Evolutionary conservation across 2,888 invertebrate genomes (phyloP), one percentile per base, ranked within the genome.

Genomic region (Drosophila hamatofila): DNA sequence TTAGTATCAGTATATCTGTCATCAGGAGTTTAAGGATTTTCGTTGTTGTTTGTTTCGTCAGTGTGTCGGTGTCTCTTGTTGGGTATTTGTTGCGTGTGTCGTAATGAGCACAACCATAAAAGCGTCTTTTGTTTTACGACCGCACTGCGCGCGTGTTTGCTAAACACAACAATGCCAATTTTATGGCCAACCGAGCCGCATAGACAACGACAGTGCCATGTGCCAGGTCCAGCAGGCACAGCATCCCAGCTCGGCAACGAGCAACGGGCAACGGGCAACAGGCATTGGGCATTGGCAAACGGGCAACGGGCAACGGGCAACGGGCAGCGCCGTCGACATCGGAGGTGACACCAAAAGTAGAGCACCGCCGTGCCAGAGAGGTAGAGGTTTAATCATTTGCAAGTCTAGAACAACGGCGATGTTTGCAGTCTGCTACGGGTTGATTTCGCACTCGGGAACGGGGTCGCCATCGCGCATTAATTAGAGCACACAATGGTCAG

Each of bases 101-200:
- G 83, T 88, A 87, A 89, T 90, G 90, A 87, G 80, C 75, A 69
- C 60, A 56, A 58, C 72, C 89, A 83, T 90, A 88, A 89, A 91
- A 90, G 80, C 73, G 80, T 91, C 81, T 83, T 91, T 91, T 91
- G 92, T 91, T 92, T 86, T 87, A 91, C 81, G 83, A 91, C 91
- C 91, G 78, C 91, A 91, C 75, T 88, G 91, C 81, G 84, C 88
- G 88, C 82, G 87, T 89, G 83, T 85, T 85, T 84, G 81, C 88
- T 64, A 54, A 83, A 75, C 74, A 84, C 75, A 89, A 89, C 85
- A 89, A 89, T 83, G 77, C 67, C 81, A 81, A 88, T 88, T 88
- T 90, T 88, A 88, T 89, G 80, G 62, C 68, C 61, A 63, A 44
- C 58, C 27, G 69, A 64, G 80, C 85, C 79, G 68, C 72, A 66